Evolutionary conservation across 2,797 vertebrate genomes (phyloP).

Genomic region (Sardinella longiceps): DNA sequence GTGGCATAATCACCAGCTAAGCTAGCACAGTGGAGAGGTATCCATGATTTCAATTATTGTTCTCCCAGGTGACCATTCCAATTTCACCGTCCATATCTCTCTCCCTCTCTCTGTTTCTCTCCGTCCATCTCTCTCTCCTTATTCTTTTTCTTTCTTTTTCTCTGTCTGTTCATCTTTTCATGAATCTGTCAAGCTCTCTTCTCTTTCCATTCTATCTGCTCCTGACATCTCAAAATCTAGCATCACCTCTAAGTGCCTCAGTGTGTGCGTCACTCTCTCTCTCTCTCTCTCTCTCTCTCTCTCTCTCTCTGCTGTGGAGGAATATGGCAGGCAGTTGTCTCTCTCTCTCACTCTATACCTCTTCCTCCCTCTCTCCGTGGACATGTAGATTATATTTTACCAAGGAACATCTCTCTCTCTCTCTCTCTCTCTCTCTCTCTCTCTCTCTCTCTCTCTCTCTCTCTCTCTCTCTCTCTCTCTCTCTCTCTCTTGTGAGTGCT

Average conservation of each 20-base stretch:
- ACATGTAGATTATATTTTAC: too few species aligned
- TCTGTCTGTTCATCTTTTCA: neutral
- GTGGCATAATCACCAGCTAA: slow-evolving; percentile 55
- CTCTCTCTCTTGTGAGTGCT: neutral
- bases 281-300: neutral
- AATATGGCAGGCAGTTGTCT: too few species aligned
- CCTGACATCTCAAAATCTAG: too few species aligned
- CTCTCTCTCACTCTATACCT: neutral
- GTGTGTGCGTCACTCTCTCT: neutral
- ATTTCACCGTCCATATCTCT: slow-evolving; percentile 37
- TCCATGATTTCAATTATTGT: slow-evolving; percentile 63
- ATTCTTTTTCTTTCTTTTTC: neutral
- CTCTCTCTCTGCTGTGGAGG: neutral
- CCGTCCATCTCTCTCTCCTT: slow-evolving; percentile 6
- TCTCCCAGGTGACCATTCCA: slow-evolving; percentile 43
- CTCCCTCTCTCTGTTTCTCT: slow-evolving; percentile 29
- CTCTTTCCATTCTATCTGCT: neutral
- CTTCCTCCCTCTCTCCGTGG: too few species aligned
- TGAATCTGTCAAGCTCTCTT: neutral
- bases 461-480: neutral
- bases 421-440: neutral
- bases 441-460: neutral
- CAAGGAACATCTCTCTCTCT: neutral
- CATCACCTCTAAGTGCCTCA: too few species aligned
- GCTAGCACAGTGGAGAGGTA: slow-evolving; percentile 54